Percentiles rank a stretch among this genome's conserved stretches.
These are phyloP conservation scores for Clamator glandarius DNA, from an alignment of 2,797 vertebrate genomes.

Conservation along the genomic window DNA sequence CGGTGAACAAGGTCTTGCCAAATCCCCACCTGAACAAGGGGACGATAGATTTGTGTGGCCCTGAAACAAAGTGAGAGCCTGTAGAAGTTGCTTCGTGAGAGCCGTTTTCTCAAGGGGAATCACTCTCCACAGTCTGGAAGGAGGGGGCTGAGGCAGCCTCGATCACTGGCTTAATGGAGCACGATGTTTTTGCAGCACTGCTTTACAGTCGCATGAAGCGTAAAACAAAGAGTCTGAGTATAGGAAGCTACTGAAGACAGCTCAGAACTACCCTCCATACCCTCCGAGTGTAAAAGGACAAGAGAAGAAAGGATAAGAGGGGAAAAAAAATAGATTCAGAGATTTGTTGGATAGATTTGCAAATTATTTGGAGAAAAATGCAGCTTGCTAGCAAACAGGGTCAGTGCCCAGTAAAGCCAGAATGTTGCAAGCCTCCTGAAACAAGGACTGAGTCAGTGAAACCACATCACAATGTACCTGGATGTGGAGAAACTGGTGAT, in stretches of 20 bases:
- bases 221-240: neutral
- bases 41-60: neutral
- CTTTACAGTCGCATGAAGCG: neutral
- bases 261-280: neutral
- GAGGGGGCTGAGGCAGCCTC: neutral
- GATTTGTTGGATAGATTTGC: neutral
- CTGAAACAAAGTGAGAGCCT: neutral
- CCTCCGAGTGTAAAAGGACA: neutral
- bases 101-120: neutral
- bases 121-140: neutral
- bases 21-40: neutral
- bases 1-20: neutral
- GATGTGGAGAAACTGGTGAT: neutral
- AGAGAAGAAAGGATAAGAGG: neutral
- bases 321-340: neutral
- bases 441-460: neutral
- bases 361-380: neutral
- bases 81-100: neutral
- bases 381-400: neutral
- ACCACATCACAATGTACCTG: neutral
- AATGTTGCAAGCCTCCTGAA: neutral
- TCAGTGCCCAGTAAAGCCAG: neutral
- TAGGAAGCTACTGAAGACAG: neutral
- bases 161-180: neutral
- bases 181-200: neutral